Percentiles rank a stretch among this genome's conserved stretches.
Conservation (phyloP, 2,797 vertebrate species). For the Sebastiscus tertius region DNA sequence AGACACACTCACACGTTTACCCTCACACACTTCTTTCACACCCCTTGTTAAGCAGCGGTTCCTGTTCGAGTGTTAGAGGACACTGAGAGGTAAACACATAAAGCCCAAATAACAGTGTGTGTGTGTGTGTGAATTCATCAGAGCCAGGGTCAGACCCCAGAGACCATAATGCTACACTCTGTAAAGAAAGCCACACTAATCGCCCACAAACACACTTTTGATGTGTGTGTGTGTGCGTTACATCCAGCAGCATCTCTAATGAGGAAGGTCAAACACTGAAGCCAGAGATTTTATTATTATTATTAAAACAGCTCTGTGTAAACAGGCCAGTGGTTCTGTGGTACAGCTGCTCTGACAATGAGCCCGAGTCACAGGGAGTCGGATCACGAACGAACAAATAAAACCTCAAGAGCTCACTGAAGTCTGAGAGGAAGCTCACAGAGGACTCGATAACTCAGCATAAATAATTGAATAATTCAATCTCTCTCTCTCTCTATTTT, state of each 20-base stretch:
- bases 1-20: not conserved
- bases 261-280: conserved; percentile 26
- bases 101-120: not conserved
- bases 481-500: not conserved
- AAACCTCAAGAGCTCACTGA: not conserved
- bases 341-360: conserved; percentile 3
- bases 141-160: not conserved
- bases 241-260: conserved; percentile 29
- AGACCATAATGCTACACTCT: conserved; percentile 22
- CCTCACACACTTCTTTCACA: not conserved
- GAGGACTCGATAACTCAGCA: not conserved
- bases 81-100: conserved; percentile 20
- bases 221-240: conserved; percentile 1
- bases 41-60: conserved; percentile 21
- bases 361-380: not conserved
- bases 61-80: not conserved
- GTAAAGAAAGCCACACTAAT: not conserved
- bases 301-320: conserved; percentile 8
- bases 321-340: not conserved
- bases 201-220: not conserved
- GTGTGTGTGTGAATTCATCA: conserved; percentile 11
- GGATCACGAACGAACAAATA: not conserved
- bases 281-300: not conserved
- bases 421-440: not conserved
- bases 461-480: not conserved